These are phyloP conservation scores for Hemaris fuciformis DNA, from an alignment of 2,888 invertebrate genomes.

Conservation along the genomic window DNA sequence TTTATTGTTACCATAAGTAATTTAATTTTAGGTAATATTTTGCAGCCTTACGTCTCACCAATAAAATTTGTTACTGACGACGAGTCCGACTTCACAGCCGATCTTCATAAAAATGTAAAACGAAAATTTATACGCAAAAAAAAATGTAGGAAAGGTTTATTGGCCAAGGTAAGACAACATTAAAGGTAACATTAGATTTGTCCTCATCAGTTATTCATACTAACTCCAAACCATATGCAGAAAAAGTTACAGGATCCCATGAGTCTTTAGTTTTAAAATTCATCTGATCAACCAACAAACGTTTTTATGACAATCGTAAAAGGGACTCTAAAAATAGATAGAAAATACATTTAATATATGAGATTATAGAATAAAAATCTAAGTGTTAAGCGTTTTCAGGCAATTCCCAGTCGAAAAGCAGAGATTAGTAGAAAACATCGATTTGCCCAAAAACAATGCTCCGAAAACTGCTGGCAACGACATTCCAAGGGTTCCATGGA, in stretches of 20 bases:
- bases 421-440: constrained; percentile 19
- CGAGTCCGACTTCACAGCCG: constrained; percentile 32
- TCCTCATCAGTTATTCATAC: background rate
- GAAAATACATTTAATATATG: no score
- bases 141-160: constrained; percentile 35
- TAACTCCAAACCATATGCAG: no score
- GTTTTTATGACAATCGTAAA: no score
- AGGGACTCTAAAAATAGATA: no score
- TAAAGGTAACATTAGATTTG: background rate
- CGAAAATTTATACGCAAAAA: constrained; percentile 31
- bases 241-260: no score
- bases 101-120: constrained; percentile 34
- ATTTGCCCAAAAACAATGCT: constrained; percentile 31
- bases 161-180: constrained; percentile 29
- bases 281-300: no score
- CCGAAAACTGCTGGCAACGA: constrained; percentile 38
- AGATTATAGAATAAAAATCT: no score
- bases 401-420: constrained; percentile 13
- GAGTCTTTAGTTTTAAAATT: no score
- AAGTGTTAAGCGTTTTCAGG: no score
- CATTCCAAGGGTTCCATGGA: constrained; percentile 28
- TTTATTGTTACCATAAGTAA: constrained; percentile 24
- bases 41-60: constrained; percentile 76
- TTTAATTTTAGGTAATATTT: constrained; percentile 76
- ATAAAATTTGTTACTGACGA: constrained; percentile 62